A percentile compares a stretch with the other conserved stretches of the same genome.
Conservation (phyloP, 2,888 invertebrate species). For the Drosophila kambysellisi region DNA sequence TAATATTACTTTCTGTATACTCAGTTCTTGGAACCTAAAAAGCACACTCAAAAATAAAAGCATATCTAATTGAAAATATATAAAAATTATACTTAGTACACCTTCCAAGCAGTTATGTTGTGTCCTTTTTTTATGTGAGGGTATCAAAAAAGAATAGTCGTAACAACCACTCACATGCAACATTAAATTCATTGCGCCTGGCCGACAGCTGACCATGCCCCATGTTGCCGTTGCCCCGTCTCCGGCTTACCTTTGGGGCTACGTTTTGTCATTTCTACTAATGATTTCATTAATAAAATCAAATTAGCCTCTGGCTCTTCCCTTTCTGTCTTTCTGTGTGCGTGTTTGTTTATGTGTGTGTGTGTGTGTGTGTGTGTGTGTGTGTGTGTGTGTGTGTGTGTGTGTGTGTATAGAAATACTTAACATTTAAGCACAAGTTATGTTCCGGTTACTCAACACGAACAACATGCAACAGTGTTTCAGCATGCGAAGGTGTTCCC, state of each 20-base stretch:
- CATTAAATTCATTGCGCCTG: constrained; percentile 52
- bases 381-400: constrained; percentile 6
- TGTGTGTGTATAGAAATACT: constrained; percentile 34
- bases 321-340: constrained; percentile 2
- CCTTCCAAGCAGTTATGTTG: too few relatives aligned
- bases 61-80: neutral
- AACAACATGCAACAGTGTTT: constrained; percentile 38
- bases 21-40: neutral
- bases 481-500: constrained; percentile 25
- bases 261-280: constrained; percentile 56
- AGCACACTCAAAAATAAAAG: neutral
- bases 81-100: neutral
- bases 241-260: constrained; percentile 34
- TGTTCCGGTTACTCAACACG: constrained; percentile 21
- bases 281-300: constrained; percentile 66
- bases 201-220: constrained; percentile 21
- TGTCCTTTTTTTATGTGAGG: constrained; percentile 1
- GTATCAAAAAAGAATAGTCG: constrained; percentile 28
- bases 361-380: constrained; percentile 1
- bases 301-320: constrained; percentile 39
- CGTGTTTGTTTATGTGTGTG: neutral
- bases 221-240: constrained; percentile 21
- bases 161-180: constrained; percentile 53
- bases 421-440: constrained; percentile 59
- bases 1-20: neutral